A percentile compares a stretch with the other conserved stretches of the same genome.
Conservation (phyloP, 1,140 invertebrate genomes). For the Rhyzopertha dominica region DNA sequence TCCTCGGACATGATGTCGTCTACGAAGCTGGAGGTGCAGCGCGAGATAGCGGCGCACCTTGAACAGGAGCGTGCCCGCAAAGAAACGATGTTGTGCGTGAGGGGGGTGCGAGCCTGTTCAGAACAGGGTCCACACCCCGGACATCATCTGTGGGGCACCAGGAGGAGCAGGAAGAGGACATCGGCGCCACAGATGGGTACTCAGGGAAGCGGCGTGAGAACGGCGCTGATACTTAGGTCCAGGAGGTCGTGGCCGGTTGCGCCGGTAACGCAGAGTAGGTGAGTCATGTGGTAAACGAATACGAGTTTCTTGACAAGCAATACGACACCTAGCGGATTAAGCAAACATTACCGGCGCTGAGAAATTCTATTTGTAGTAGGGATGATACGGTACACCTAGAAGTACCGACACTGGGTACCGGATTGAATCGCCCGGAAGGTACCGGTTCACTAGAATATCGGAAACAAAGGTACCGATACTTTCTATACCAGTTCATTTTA, state of each 20-base stretch:
- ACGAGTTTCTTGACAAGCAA: too few species aligned
- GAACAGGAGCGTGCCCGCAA: constrained; percentile 31
- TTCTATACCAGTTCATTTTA: too few species aligned
- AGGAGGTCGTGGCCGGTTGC: constrained; percentile 63
- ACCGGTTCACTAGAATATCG: too few species aligned
- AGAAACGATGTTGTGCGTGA: constrained; percentile 41
- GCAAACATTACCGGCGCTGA: too few species aligned
- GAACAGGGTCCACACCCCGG: constrained; percentile 61
- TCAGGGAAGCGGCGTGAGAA: constrained; percentile 50
- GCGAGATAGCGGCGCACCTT: constrained; percentile 37
- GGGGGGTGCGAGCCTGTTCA: constrained; percentile 55
- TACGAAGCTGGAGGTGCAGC: constrained; percentile 36
- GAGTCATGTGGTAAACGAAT: too few species aligned
- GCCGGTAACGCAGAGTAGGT: constrained; percentile 59
- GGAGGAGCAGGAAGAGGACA: constrained; percentile 54
- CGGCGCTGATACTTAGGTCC: constrained; percentile 58
- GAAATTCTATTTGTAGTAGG: too few species aligned
- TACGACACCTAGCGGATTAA: too few species aligned
- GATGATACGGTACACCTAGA: too few species aligned
- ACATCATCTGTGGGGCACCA: constrained; percentile 48
- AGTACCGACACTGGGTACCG: too few species aligned
- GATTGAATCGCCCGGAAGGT: too few species aligned
- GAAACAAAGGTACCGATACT: too few species aligned
- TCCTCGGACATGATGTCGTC: too few species aligned
- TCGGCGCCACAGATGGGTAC: constrained; percentile 60